phyloP scores from a whole-genome alignment of 2,113 vertebrate species.

The Amphilophus citrinellus region DNA sequence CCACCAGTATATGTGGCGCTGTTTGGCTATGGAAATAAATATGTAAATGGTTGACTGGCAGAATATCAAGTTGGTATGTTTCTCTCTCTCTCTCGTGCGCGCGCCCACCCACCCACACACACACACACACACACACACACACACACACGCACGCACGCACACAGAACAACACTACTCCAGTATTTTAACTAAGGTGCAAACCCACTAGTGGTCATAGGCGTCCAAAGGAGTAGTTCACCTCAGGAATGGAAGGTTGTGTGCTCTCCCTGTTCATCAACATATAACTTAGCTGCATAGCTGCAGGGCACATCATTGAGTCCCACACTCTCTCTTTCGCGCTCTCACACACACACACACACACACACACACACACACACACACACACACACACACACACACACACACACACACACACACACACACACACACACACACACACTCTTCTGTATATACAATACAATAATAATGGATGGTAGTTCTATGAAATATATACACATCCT shows the following conservation, averaged over 20 bases:
- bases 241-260: neutral
- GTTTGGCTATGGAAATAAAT: slow-evolving; percentile 68
- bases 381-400: neutral
- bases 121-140: neutral
- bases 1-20: slow-evolving; percentile 28
- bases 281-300: slow-evolving; percentile 3
- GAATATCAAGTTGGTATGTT: slow-evolving; percentile 22
- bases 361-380: neutral
- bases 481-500: neutral
- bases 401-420: neutral
- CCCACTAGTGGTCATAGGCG: slow-evolving; percentile 4
- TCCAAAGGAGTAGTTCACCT: neutral
- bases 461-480: neutral
- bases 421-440: neutral
- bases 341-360: neutral
- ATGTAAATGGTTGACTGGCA: slow-evolving; percentile 64
- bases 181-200: slow-evolving; percentile 12
- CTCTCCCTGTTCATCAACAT: neutral
- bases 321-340: neutral
- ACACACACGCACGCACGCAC: too few species aligned
- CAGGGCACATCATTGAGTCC: slow-evolving; percentile 15
- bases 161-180: neutral
- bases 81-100: too few species aligned
- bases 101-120: neutral
- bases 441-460: neutral